phyloP scores from a whole-genome alignment of 2,797 vertebrate genomes.

The Odontamblyopus lacepedii region DNA sequence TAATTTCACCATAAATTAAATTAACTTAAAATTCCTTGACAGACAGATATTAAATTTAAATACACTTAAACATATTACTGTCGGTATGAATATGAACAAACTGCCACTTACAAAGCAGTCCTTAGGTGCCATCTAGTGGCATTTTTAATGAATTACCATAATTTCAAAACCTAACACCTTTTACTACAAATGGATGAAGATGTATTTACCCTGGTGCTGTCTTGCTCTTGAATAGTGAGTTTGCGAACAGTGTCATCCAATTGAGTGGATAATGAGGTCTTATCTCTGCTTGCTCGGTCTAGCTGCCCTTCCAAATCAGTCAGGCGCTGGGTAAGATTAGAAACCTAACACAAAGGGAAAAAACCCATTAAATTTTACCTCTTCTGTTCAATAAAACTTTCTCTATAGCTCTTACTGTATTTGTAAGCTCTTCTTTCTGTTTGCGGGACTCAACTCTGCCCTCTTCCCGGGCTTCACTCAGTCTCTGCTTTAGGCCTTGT shows the following conservation, averaged over 20 bases:
- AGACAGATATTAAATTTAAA: background rate
- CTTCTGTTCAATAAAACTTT: background rate
- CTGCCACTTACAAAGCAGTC: conserved; percentile 12
- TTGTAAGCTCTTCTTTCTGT: conserved; percentile 78
- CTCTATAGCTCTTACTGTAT: conserved; percentile 69
- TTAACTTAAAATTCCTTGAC: background rate
- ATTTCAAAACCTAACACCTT: background rate
- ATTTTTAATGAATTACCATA: background rate
- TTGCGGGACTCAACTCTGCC: conserved; percentile 77
- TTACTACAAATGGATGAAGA: background rate
- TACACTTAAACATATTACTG: background rate
- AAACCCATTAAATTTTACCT: background rate
- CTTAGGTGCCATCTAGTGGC: conserved; percentile 70
- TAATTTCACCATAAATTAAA: background rate
- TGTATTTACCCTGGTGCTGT: conserved; percentile 81
- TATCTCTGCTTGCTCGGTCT: conserved; percentile 83
- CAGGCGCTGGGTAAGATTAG: conserved; percentile 80
- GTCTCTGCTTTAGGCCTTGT: conserved; percentile 75
- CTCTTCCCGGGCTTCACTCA: conserved; percentile 78
- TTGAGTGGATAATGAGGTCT: conserved; percentile 78
- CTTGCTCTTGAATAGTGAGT: conserved; percentile 78
- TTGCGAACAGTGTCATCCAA: conserved; percentile 82
- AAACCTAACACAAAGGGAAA: conserved; percentile 70
- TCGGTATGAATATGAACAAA: background rate
- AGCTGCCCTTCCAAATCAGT: conserved; percentile 81